Conservation (phyloP, 2,888 invertebrate genomes). For the Cataglyphis rosenhaueri region DNA sequence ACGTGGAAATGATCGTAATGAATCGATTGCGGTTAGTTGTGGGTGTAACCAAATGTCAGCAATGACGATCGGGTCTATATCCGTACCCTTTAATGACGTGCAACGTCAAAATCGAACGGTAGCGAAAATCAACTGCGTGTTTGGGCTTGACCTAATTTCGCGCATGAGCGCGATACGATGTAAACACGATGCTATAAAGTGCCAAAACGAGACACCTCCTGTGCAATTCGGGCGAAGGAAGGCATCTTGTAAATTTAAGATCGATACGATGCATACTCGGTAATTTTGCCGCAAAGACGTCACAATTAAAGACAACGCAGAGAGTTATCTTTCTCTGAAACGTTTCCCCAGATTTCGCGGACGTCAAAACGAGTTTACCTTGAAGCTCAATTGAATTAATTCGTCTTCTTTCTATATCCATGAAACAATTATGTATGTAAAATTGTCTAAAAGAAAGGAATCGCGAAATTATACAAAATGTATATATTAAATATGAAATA, state of each 20-base stretch:
- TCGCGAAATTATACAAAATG: neutral
- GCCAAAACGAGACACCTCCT: slow-evolving; percentile 37
- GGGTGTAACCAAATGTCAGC: slow-evolving; percentile 48
- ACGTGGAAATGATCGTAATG: slow-evolving; percentile 31
- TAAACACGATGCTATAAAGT: slow-evolving; percentile 58
- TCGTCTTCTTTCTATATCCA: neutral
- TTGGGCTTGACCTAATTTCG: slow-evolving; percentile 68
- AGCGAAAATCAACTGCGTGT: slow-evolving; percentile 57
- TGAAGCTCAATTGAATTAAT: neutral
- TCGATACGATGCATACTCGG: slow-evolving; percentile 11
- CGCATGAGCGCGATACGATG: slow-evolving; percentile 59
- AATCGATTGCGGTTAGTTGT: slow-evolving; percentile 28
- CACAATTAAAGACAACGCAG: neutral
- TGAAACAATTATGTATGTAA: neutral
- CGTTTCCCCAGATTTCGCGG: neutral
- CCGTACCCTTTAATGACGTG: slow-evolving; percentile 67
- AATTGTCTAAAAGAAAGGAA: neutral
- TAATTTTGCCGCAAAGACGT: slow-evolving; percentile 19
- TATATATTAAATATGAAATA: neutral
- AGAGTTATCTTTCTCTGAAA: neutral
- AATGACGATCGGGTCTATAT: slow-evolving; percentile 64
- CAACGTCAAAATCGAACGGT: slow-evolving; percentile 66
- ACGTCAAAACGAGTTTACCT: neutral
- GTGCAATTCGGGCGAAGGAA: slow-evolving; percentile 33
- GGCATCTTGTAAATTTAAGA: slow-evolving; percentile 51